These are phyloP conservation scores for Potamarius usumacintae DNA, from an alignment of 2,113 vertebrate genomes.

Conservation along the genomic window DNA sequence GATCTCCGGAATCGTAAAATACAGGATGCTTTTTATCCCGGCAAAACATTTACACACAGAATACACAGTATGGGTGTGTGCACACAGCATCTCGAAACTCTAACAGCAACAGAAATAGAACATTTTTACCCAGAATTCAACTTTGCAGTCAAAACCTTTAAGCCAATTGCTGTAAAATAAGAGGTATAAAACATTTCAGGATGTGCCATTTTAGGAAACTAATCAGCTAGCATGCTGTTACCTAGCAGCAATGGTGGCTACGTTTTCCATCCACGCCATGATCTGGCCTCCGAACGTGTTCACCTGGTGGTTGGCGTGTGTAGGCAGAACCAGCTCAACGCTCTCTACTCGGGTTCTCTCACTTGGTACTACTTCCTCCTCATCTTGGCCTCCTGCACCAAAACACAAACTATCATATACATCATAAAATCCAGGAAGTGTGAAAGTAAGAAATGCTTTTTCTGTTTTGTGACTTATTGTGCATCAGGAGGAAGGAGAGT, in stretches of 20 bases:
- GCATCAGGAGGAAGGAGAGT: background rate
- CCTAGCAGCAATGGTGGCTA: constrained; percentile 96
- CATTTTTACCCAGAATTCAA: too few relatives aligned
- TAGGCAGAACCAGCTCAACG: constrained; percentile 91
- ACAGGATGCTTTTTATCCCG: too few relatives aligned
- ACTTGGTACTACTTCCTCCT: constrained; percentile 68
- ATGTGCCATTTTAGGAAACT: background rate
- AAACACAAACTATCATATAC: background rate
- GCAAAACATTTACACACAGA: too few relatives aligned
- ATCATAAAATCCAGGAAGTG: too few relatives aligned
- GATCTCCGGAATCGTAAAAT: too few relatives aligned
- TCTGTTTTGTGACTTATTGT: background rate
- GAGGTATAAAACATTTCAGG: background rate
- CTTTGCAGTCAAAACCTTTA: too few relatives aligned
- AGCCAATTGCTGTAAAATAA: too few relatives aligned
- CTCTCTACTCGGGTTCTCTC: constrained; percentile 90
- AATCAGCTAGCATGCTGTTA: constrained; percentile 48
- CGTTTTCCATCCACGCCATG: constrained; percentile 99
- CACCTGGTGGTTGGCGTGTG: constrained; percentile 94
- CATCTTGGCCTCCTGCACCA: constrained; percentile 69
- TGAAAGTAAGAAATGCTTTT: background rate
- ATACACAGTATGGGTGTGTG: too few relatives aligned
- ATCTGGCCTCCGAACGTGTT: constrained; percentile 98
- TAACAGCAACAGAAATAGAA: too few relatives aligned
- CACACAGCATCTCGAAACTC: too few relatives aligned